phyloP scores from a whole-genome alignment of 2,888 invertebrate species.

The Rhimphoctona megacephalus region DNA sequence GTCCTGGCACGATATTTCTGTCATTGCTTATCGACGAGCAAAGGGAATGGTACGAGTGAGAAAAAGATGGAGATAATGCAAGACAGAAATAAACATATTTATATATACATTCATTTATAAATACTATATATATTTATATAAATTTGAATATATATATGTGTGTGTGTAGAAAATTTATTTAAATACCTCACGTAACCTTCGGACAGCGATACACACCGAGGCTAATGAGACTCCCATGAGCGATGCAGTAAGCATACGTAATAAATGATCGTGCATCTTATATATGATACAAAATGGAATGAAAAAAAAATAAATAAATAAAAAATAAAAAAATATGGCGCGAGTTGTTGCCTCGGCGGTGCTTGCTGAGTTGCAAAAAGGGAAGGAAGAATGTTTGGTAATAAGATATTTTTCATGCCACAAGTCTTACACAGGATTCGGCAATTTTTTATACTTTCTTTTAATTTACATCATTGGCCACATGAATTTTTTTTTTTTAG shows the following conservation, averaged over 20 bases:
- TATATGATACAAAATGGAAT: slow-evolving; percentile 57
- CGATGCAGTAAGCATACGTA: slow-evolving; percentile 65
- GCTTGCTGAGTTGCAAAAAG: slow-evolving; percentile 29
- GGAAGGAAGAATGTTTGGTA: slow-evolving; percentile 41
- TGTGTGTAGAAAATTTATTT: slow-evolving; percentile 57
- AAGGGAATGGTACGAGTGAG: slow-evolving; percentile 18
- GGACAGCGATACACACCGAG: slow-evolving; percentile 62
- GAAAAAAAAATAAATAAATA: slow-evolving; percentile 22
- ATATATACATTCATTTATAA: slow-evolving; percentile 25
- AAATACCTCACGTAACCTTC: slow-evolving; percentile 64
- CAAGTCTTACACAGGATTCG: neutral
- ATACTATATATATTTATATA: slow-evolving; percentile 10
- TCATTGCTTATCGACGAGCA: slow-evolving; percentile 35
- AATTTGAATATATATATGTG: neutral
- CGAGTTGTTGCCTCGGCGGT: neutral
- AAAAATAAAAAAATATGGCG: slow-evolving; percentile 1
- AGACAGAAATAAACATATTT: slow-evolving; percentile 32
- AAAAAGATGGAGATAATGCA: slow-evolving; percentile 14
- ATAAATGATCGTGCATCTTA: slow-evolving; percentile 61
- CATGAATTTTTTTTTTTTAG: neutral
- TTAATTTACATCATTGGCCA: slow-evolving; percentile 20
- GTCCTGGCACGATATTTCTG: slow-evolving; percentile 34
- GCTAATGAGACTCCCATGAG: slow-evolving; percentile 66
- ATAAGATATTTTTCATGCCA: slow-evolving; percentile 45
- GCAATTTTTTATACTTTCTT: neutral